Evolutionary conservation across 2,888 invertebrate genomes (phyloP).

Genomic region (Napeogenes inachia): DNA sequence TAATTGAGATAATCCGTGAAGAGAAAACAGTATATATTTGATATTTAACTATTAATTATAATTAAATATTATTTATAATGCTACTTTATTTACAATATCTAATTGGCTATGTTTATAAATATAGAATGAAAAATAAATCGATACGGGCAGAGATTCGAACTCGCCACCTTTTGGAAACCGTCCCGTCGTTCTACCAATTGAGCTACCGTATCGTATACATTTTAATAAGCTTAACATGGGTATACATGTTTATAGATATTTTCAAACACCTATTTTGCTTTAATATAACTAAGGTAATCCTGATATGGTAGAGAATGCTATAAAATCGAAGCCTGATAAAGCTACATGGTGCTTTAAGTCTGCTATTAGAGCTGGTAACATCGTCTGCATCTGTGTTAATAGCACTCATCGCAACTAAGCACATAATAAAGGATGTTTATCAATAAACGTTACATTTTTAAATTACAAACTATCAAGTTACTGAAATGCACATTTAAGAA

Average conservation of each 20-base stretch:
- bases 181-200: too few relatives aligned
- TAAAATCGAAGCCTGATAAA: conserved; percentile 2
- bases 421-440: not conserved
- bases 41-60: not conserved
- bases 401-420: not conserved
- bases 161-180: too few relatives aligned
- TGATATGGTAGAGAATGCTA: not conserved
- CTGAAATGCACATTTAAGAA: not conserved
- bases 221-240: too few relatives aligned
- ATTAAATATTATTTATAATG: too few relatives aligned
- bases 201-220: too few relatives aligned
- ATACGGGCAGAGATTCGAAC: too few relatives aligned
- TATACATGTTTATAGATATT: too few relatives aligned
- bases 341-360: not conserved
- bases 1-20: not conserved
- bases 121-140: too few relatives aligned
- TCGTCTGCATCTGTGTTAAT: conserved; percentile 2
- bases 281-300: not conserved
- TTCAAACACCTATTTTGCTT: too few relatives aligned
- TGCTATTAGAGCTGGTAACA: not conserved
- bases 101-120: too few relatives aligned
- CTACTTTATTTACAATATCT: too few relatives aligned
- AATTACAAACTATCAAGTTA: not conserved
- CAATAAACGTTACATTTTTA: conserved; percentile 3
- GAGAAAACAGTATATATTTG: not conserved